Evolutionary conservation across 2,888 invertebrate genomes (phyloP).

Genomic region (Cheilosia impressa): DNA sequence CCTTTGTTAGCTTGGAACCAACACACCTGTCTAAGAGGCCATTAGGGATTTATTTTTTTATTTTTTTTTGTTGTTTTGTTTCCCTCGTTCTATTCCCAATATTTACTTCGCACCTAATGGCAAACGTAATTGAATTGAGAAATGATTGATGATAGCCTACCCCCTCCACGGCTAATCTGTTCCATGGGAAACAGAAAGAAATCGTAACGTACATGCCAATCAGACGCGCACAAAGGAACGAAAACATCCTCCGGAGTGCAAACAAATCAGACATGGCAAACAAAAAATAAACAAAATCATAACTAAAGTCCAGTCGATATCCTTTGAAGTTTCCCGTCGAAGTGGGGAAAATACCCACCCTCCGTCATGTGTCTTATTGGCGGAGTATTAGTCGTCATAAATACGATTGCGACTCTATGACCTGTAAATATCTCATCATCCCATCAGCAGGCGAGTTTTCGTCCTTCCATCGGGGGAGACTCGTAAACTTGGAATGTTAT

Average conservation of each 20-base stretch:
- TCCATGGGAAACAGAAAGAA: not conserved
- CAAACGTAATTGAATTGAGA: conserved; percentile 50
- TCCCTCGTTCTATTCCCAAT: not conserved
- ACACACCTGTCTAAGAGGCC: not conserved
- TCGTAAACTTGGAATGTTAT: conserved; percentile 21
- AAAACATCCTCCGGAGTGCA: conserved; percentile 6
- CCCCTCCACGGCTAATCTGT: not conserved
- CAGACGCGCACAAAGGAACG: not conserved
- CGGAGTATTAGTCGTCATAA: conserved; percentile 20
- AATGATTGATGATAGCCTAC: conserved; percentile 55
- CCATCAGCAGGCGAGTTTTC: not conserved
- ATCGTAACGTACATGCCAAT: conserved; percentile 7
- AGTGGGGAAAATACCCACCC: not conserved
- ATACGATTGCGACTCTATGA: conserved; percentile 62
- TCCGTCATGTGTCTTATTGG: not conserved
- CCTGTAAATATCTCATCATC: conserved; percentile 48
- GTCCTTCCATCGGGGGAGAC: conserved; percentile 6
- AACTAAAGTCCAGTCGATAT: conserved; percentile 36
- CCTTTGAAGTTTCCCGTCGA: conserved; percentile 30
- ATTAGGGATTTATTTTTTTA: not conserved
- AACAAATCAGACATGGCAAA: conserved; percentile 24
- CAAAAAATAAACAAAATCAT: conserved; percentile 38
- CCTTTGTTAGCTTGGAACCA: not conserved
- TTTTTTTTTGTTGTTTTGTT: not conserved
- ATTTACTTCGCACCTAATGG: conserved; percentile 35